Percentiles rank a stretch among this genome's conserved stretches.
Conservation (phyloP, 1,140 invertebrate genomes). For the Rhopalosiphum padi region DNA sequence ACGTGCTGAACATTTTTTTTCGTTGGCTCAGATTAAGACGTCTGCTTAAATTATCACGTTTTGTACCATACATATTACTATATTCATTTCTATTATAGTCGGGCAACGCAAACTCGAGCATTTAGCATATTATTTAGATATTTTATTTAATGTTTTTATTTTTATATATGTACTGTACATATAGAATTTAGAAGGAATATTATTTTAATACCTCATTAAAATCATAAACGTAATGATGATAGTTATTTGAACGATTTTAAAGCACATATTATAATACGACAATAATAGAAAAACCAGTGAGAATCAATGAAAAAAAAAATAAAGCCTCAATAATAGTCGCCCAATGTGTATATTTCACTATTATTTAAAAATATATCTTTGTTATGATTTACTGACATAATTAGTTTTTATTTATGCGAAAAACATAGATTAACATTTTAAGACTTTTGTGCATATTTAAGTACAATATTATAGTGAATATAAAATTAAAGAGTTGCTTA, state of each 20-base stretch:
- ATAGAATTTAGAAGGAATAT: neutral
- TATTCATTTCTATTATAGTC: neutral
- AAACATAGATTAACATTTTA: neutral
- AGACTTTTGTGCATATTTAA: neutral
- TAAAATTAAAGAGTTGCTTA: neutral
- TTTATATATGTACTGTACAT: neutral
- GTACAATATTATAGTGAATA: neutral
- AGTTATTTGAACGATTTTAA: neutral
- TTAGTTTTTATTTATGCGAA: neutral
- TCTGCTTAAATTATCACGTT: conserved; percentile 1
- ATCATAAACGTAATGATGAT: neutral
- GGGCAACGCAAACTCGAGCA: neutral
- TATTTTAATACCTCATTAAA: neutral
- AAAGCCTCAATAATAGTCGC: neutral
- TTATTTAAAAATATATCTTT: neutral
- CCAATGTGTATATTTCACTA: neutral
- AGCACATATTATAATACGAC: neutral
- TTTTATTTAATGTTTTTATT: neutral
- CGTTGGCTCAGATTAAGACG: neutral
- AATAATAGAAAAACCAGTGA: neutral
- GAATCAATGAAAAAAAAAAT: neutral
- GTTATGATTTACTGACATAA: neutral
- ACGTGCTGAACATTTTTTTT: conserved; percentile 22
- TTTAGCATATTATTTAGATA: neutral
- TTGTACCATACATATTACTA: neutral